Base-by-base conservation (phyloP, 2,888 invertebrate genomes). In the Sylvicola fuscatus region DNA sequence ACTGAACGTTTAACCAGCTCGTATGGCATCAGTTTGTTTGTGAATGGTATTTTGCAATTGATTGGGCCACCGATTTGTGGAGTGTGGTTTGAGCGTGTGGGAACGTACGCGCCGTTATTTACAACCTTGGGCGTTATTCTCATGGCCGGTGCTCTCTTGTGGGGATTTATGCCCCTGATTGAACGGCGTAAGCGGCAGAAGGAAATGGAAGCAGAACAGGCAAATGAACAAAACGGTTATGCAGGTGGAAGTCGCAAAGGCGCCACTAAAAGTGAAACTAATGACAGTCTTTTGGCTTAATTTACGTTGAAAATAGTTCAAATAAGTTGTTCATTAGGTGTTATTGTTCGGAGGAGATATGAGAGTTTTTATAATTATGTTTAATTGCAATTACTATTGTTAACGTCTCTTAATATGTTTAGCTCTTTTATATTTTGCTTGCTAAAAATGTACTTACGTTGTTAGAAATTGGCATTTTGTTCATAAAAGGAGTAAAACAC, bases 41-140 rank as follows among this genome's bases (percentile, higher is more conserved):
- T 84, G 10, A 86, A 84, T 46, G 86, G 86, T 2, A 66, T 86
- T 34, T 53, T 84, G 14, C 86, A 86, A 52, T 52, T 86, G 31
- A 58, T 81, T 2, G 84, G 86, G 0, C 86, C 86, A 2, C 84
- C 84, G 1, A 60, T 84, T n/a, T 83, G 83, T 49, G 83, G 83
- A 1, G 46, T 70, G 3, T 72, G 79, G 65, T 74, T 62, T 41
- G 72, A 77, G 42, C 53, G 62, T 26, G 64, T 72, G 1, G 50
- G 66, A 2, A 71, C 72, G 1, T 82, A 78, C 50, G 70, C 70
- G 41, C 71, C 77, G 1, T 64, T 86, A 31, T 79, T 84, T 46
- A 69, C 72, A 14, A 70, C 72, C 1, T 59, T 86, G 3, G 86
- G 86, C 0, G 55, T 80, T 33, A 68, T 78, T 31, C 56, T 84